phyloP scores from a whole-genome alignment of 2,888 invertebrate genomes.

The Microchrysa polita region DNA sequence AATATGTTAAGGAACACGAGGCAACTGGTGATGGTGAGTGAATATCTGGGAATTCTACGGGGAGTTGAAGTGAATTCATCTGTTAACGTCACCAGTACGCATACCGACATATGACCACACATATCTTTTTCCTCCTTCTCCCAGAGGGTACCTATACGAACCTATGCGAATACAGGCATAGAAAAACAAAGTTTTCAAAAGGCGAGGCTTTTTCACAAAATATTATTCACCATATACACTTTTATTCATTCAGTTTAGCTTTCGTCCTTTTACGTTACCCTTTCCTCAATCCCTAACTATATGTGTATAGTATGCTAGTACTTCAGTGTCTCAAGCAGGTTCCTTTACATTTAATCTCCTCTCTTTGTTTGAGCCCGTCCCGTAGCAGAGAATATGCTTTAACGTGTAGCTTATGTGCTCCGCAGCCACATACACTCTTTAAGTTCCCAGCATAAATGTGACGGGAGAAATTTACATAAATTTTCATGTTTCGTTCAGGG shows the following conservation, averaged over 20 bases:
- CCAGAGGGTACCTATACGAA: background rate
- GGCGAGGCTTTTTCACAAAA: conserved; percentile 35
- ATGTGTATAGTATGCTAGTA: too few species aligned
- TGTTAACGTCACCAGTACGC: conserved; percentile 37
- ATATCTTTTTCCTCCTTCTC: too few species aligned
- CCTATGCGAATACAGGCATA: background rate
- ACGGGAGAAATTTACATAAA: conserved; percentile 36
- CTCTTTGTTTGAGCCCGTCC: conserved; percentile 19
- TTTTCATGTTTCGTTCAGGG: conserved; percentile 34
- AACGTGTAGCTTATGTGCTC: background rate
- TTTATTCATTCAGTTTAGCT: conserved; percentile 7
- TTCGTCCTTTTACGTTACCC: conserved; percentile 20
- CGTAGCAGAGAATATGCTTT: conserved; percentile 26
- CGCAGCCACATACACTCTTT: conserved; percentile 20
- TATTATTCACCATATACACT: conserved; percentile 21
- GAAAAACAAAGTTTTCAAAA: conserved; percentile 29
- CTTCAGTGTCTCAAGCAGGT: conserved; percentile 31
- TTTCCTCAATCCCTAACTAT: too few species aligned
- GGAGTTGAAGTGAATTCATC: conserved; percentile 37
- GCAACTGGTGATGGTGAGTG: conserved; percentile 22
- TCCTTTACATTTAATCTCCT: conserved; percentile 29
- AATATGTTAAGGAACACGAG: conserved; percentile 1
- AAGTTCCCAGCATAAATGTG: conserved; percentile 33
- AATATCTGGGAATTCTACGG: conserved; percentile 18
- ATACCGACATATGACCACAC: conserved; percentile 1